Conservation (phyloP, 2,797 vertebrate species). For the Amphiprion clarkii region DNA sequence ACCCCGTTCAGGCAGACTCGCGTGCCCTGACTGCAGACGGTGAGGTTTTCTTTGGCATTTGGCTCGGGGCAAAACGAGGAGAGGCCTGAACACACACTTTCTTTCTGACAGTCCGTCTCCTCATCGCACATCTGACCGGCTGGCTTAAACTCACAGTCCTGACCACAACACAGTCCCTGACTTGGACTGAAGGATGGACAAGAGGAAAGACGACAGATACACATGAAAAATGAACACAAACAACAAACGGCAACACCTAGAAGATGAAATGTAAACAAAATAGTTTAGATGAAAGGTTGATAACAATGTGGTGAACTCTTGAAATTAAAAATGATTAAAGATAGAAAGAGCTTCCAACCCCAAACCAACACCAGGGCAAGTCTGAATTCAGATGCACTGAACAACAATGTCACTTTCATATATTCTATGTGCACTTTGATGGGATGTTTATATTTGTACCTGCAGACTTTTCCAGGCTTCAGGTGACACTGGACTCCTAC, state of each 20-base stretch:
- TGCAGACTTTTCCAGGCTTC: constrained; percentile 85
- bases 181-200: constrained; percentile 81
- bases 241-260: accelerated
- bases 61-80: constrained; percentile 79
- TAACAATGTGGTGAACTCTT: neutral
- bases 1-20: constrained; percentile 88
- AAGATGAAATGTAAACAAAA: neutral
- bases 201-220: constrained; percentile 6
- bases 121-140: constrained; percentile 74
- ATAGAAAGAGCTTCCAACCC: neutral
- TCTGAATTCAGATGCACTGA: neutral
- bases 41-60: constrained; percentile 83
- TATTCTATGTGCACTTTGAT: too few species aligned
- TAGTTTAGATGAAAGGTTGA: neutral
- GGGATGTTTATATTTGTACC: constrained; percentile 68
- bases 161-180: constrained; percentile 86
- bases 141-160: constrained; percentile 78
- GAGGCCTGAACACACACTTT: constrained; percentile 80
- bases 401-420: too few species aligned
- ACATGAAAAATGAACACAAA: neutral
- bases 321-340: neutral
- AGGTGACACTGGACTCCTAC: constrained; percentile 80
- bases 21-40: constrained; percentile 81
- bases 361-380: neutral
- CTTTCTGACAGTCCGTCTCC: constrained; percentile 83